Base-by-base conservation (phyloP, 23 tunicate species). In the Trididemnum clinides region DNA sequence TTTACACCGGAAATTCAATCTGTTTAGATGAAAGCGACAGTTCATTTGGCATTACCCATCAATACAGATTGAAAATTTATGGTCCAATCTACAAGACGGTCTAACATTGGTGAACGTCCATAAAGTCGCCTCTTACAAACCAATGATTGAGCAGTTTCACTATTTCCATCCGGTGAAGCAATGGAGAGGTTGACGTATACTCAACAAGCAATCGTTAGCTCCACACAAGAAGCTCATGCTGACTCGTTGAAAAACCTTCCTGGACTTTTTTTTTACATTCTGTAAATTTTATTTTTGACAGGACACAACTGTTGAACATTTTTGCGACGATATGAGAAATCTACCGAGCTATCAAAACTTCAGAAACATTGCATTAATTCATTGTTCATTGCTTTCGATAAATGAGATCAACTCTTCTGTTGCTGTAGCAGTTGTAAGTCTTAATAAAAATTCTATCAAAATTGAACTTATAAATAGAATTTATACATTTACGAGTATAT, bases 361-460 rank as follows among this genome's bases (percentile, higher is more conserved):
- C 28, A 2, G 20, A 1, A 28, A 31, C n/a, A 23, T 54, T 31
- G 59, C 81, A 23, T 6, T 36, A 3, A 34, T 78, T 2, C 83
- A 78, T 28, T 78, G 83, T 37, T 29, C 33, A 6, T n/a, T 31
- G 2, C 25, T 50, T 2, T 10, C 51, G 21, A 5, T 51, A 10
- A 78, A 51, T 20, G 66, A 78, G 10, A 19, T 25, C 64, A 78
- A 51, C 37, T 29, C 22, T 51, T 18, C 65, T 7, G 4, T 78
- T 28, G 83, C 83, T 25, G 66, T 78, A 18, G 22, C 83, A 27
- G 35, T 78, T 34, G 83, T 78, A 78, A 18, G 83, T 15, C 3
- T 7, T 70, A 4, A 6, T 70, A 12, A 15, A 44, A 62, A 62
- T 22, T 12, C 27, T 62, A 12, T 21, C 26, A 62, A 21, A 62